These are phyloP conservation scores for Eupleurogrammus muticus DNA, from an alignment of 2,797 vertebrate species.

Conservation along the genomic window DNA sequence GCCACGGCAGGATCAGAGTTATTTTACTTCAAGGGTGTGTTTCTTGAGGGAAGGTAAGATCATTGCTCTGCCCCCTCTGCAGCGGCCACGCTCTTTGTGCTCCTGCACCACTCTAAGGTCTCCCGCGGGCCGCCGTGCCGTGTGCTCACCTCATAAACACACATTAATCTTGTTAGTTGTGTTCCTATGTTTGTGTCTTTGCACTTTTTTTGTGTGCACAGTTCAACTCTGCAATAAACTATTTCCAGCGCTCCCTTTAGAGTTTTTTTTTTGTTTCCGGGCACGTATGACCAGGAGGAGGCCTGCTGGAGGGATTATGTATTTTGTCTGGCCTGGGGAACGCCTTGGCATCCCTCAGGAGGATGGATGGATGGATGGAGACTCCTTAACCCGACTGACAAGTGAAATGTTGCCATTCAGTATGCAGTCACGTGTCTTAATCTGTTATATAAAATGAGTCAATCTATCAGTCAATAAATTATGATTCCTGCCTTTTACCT, in stretches of 20 bases:
- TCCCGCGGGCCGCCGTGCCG: slow-evolving; percentile 31
- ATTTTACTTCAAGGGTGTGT: slow-evolving; percentile 70
- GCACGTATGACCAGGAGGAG: too few relatives aligned
- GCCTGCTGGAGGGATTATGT: too few relatives aligned
- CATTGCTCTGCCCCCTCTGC: slow-evolving; percentile 43
- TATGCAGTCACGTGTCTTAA: background rate
- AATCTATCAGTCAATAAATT: too few relatives aligned
- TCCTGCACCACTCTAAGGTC: slow-evolving; percentile 58
- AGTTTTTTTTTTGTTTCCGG: too few relatives aligned
- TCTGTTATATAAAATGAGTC: background rate
- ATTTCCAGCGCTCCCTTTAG: background rate
- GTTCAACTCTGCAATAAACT: background rate
- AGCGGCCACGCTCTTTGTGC: slow-evolving; percentile 47
- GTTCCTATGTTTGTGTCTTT: background rate
- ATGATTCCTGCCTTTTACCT: too few relatives aligned
- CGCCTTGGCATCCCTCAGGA: too few relatives aligned
- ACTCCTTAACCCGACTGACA: background rate
- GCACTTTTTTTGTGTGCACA: slow-evolving; percentile 4
- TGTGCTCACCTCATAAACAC: slow-evolving; percentile 27
- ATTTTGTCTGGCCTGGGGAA: too few relatives aligned
- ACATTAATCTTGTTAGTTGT: slow-evolving; percentile 4
- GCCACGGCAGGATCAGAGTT: slow-evolving; percentile 60
- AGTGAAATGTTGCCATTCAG: background rate
- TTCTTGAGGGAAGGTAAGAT: slow-evolving; percentile 57
- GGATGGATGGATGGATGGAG: too few relatives aligned